Conservation (phyloP, 2,797 vertebrate species). For the Sebastes hopkinsi region DNA sequence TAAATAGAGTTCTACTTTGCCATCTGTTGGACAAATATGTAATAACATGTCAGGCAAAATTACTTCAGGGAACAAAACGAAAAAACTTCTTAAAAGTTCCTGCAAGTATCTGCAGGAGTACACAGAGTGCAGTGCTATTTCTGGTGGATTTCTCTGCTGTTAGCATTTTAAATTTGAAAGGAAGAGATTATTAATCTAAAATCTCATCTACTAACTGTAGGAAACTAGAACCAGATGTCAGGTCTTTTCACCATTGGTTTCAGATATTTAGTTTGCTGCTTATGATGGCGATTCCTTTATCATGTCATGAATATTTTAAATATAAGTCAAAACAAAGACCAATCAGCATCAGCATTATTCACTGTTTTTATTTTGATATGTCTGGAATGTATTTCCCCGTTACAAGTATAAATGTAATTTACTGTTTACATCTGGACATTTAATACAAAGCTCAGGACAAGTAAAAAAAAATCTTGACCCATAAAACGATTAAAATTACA, state of each 20-base stretch:
- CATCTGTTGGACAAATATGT: constrained; percentile 42
- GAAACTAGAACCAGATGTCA: too few species aligned
- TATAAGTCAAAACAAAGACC: background rate
- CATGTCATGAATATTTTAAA: background rate
- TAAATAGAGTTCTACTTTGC: background rate
- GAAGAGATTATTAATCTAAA: background rate
- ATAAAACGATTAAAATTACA: constrained; percentile 31
- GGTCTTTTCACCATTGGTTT: too few species aligned
- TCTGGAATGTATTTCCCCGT: constrained; percentile 35
- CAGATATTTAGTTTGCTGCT: background rate
- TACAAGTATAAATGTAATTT: constrained; percentile 45
- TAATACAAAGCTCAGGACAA: constrained; percentile 40
- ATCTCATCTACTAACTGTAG: too few species aligned
- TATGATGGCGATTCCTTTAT: background rate
- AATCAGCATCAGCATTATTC: background rate
- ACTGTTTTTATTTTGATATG: constrained; percentile 60
- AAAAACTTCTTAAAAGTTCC: background rate
- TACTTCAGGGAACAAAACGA: background rate
- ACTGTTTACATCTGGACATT: constrained; percentile 43
- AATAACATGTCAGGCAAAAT: background rate
- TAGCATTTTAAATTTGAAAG: background rate
- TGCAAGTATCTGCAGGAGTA: background rate
- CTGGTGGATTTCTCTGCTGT: background rate
- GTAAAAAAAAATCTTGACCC: constrained; percentile 21
- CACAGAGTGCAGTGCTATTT: background rate